Evolutionary conservation across 2,888 invertebrate species (phyloP), one percentile per base, ranked within the genome.

Genomic region (Drosophila phalerata): DNA sequence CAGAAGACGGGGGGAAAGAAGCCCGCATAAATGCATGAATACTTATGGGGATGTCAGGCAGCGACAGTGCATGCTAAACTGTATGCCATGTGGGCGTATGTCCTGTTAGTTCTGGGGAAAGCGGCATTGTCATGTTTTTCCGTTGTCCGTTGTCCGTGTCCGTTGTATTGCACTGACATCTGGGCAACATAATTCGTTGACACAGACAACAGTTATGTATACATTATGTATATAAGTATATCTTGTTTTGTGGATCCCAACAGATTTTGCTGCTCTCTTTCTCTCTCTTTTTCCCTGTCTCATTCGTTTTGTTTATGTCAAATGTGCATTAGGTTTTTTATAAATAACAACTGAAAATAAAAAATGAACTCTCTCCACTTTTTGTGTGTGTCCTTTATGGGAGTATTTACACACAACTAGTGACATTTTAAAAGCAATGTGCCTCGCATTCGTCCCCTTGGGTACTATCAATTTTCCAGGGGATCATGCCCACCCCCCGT

Each of bases 101-200:
- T 64, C 32, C 30, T 30, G 8, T 30, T 30, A 30, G 30, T 30
- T 30, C 30, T 30, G 45, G 3, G 22, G 3, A 1, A 25, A 68
- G 70, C 66, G 81, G 74, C 67, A 77, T 69, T 83, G 84, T 81
- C 78, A 83, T 83, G 84, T 83, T 77, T 72, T 28, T 1, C 28
- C 28, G 28, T 8, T 28, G 28, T 28, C 28, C 3, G 28, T 8
- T 28, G 28, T 28, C 28, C 8, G 28, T 69, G 30, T 64, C 57
- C 74, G 77, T 79, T 80, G 78, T 80, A 79, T 79, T 80, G 84
- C 78, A 77, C 72, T 81, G 84, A 81, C 84, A 83, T 81, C 78
- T 81, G 81, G 77, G 81, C 75, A 81, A 80, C 81, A 81, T 80
- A 81, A 80, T 80, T 83, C 84, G 81, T 81, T 74, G 81, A 69